Evolutionary conservation across 2,888 invertebrate genomes (phyloP).

Genomic region (Heteropelma amictum): DNA sequence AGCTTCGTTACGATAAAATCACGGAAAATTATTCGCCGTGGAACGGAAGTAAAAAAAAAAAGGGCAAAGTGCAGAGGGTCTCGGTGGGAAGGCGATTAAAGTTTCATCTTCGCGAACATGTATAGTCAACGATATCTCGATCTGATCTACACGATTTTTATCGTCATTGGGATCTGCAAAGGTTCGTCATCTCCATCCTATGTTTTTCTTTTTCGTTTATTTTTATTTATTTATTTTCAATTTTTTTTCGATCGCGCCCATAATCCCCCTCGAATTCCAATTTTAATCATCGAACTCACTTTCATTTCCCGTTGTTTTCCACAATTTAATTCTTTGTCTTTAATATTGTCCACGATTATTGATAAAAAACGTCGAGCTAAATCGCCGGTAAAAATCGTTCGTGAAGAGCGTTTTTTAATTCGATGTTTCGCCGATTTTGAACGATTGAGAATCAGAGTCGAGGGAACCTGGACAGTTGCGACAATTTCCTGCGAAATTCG

Average conservation of each 20-base stretch:
- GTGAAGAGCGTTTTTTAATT: too few species aligned
- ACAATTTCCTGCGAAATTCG: too few species aligned
- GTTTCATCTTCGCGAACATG: conserved; percentile 40
- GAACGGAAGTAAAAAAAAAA: background rate
- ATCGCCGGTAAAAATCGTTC: too few species aligned
- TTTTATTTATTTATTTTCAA: background rate
- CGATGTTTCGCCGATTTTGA: too few species aligned
- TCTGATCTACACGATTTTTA: conserved; percentile 42
- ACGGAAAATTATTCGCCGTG: conserved; percentile 14
- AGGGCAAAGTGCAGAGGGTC: background rate
- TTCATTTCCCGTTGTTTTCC: background rate
- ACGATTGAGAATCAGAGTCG: too few species aligned
- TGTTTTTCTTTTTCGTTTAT: background rate
- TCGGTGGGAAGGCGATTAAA: conserved; percentile 37
- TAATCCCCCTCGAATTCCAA: background rate
- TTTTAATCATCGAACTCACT: background rate
- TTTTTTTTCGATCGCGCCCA: background rate
- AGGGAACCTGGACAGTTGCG: too few species aligned
- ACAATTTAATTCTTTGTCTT: background rate
- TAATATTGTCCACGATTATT: too few species aligned
- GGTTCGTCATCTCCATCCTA: conserved; percentile 1
- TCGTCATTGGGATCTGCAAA: conserved; percentile 47
- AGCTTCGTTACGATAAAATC: conserved; percentile 16
- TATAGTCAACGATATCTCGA: conserved; percentile 46
- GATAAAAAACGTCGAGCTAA: too few species aligned